Base-by-base conservation (phyloP, 1,140 invertebrate genomes). In the Brachystomella parvula region DNA sequence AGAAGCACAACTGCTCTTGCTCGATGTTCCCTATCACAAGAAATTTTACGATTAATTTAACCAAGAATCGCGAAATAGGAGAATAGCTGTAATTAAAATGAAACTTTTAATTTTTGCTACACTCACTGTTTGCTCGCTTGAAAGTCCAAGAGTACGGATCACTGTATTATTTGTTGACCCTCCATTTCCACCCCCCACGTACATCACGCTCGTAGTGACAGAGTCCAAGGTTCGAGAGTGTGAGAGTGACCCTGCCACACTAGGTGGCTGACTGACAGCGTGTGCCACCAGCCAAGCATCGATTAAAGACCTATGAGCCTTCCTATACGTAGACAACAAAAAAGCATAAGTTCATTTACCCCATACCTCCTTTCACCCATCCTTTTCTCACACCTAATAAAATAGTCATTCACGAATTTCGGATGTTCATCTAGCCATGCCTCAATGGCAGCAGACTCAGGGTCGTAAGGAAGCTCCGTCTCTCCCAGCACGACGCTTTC, bases 391-490 rank as follows among this genome's bases (percentile, higher is more conserved):
- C 74, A 92, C 89, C 90, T 89, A 74, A 94, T 83, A 78, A 96
- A 94, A 80, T 96, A 97, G 77, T 95, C 90, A 75, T 93, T 88
- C 64, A 92, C 87, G 78, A 96, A 97, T 76, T 94, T 90, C 65
- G 90, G 92, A 80, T 97, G 92, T 76, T 96, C 92, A 79, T 97
- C 94, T 58, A 97, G 84, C 94, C 94, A 97, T 67, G 90, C 84
- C 78, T 94, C 90, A 78, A 92, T 90, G 47, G 86, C 83, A 17
- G 89, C 87, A 77, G 88, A 90, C 77, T 92, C 89, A 33, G 87
- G 84, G 78, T 92, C 88, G 78, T 90, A 90, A 17, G 2, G 2
- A 21, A 6, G 19, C 1, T 15, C 33, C 1, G 6, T 26, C 9
- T 19, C 39, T 6, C 57, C 57, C 3, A 15, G 9, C 28, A 19